These are phyloP conservation scores for Agrochola lychnidis DNA, from an alignment of 2,888 invertebrate genomes.

Conservation along the genomic window DNA sequence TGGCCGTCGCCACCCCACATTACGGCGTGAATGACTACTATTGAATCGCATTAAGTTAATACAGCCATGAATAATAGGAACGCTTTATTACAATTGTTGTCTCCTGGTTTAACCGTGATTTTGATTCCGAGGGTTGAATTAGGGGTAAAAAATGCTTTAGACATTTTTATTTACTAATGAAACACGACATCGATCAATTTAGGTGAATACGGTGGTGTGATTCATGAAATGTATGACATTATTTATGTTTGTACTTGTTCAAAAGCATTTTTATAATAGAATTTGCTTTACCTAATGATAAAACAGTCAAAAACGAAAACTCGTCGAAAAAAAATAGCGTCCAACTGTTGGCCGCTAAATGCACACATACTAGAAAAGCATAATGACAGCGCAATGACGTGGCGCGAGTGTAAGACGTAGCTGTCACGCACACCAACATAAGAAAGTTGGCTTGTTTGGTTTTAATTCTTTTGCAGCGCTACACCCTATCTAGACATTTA, in stretches of 20 bases:
- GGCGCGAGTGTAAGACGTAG: too few species aligned
- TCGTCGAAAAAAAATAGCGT: too few species aligned
- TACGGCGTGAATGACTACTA: slow-evolving; percentile 72
- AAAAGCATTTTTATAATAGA: too few species aligned
- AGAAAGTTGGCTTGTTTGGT: too few species aligned
- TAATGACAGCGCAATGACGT: too few species aligned
- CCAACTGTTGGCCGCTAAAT: too few species aligned
- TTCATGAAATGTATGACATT: slow-evolving; percentile 14
- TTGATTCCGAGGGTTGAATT: slow-evolving; percentile 67
- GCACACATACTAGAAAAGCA: too few species aligned
- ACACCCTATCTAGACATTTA: too few species aligned
- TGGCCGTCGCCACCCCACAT: slow-evolving; percentile 56
- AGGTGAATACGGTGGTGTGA: neutral
- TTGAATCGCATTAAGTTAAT: slow-evolving; percentile 82
- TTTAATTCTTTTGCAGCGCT: too few species aligned
- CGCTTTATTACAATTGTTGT: slow-evolving; percentile 78
- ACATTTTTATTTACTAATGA: slow-evolving; percentile 58
- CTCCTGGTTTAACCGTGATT: slow-evolving; percentile 70
- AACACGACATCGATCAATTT: slow-evolving; percentile 60
- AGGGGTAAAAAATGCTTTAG: slow-evolving; percentile 55
- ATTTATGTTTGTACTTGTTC: neutral
- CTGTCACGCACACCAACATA: too few species aligned
- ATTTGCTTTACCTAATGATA: too few species aligned
- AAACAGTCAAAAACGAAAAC: too few species aligned
- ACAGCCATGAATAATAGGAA: slow-evolving; percentile 78